Evolutionary conservation across 2,797 vertebrate species (phyloP).

Genomic region (Heteromormyrus szaboi): DNA sequence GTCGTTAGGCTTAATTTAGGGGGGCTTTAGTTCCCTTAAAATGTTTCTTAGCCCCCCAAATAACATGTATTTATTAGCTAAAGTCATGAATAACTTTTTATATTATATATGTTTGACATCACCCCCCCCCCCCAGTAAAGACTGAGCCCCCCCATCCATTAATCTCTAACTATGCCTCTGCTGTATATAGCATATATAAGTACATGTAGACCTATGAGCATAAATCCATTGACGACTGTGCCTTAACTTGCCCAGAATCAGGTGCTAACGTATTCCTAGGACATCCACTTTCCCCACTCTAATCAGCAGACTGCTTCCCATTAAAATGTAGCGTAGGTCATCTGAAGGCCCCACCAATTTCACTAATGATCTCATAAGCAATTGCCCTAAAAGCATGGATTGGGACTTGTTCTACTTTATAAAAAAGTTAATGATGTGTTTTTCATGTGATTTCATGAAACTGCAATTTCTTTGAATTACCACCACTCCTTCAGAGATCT

Average conservation of each 20-base stretch:
- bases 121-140: neutral
- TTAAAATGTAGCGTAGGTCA: slow-evolving; percentile 9
- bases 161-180: neutral
- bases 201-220: neutral
- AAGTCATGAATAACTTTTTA: neutral
- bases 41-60: neutral
- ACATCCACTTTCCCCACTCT: slow-evolving; percentile 21
- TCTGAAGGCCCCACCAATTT: slow-evolving; percentile 2
- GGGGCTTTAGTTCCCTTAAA: neutral
- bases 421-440: neutral
- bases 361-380: slow-evolving; percentile 6
- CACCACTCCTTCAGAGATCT: neutral
- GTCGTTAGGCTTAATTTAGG: neutral
- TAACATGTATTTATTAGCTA: neutral
- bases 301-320: neutral
- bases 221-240: neutral
- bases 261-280: neutral
- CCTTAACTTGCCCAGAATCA: neutral
- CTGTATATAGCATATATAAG: neutral
- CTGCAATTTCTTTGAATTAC: slow-evolving; percentile 3
- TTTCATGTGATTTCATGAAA: neutral
- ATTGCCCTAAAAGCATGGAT: slow-evolving; percentile 16
- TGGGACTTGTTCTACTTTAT: neutral
- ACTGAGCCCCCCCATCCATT: neutral
- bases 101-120: neutral